These are phyloP conservation scores for Montipora foliosa DNA, from an alignment of 64 coral and sea anemone genomes.

Conservation along the genomic window DNA sequence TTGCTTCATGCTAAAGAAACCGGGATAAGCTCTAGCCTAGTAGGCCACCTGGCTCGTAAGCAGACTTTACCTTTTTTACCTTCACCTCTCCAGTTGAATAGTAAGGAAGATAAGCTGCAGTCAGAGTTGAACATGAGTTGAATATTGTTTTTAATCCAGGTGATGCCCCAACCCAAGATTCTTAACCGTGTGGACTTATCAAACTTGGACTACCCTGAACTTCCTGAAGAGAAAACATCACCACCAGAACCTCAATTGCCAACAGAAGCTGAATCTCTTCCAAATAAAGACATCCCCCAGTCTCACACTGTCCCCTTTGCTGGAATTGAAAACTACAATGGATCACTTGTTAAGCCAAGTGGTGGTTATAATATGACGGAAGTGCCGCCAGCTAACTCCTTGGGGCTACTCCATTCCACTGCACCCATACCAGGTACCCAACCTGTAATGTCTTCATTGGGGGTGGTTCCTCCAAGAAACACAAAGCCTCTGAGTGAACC, in stretches of 20 bases:
- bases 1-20: no score
- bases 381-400: background rate
- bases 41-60: no score
- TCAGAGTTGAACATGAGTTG: background rate
- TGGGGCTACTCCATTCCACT: background rate
- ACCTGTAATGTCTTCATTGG: background rate
- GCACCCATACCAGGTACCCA: background rate
- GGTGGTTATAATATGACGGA: background rate
- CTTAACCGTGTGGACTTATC: slow-evolving; percentile 6
- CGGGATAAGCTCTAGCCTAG: no score
- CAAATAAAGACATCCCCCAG: background rate
- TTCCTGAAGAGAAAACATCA: slow-evolving; percentile 46
- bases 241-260: slow-evolving; percentile 8
- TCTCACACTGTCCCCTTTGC: background rate
- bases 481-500: background rate
- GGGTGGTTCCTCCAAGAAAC: background rate
- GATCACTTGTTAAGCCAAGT: slow-evolving; percentile 7
- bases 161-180: slow-evolving; percentile 10
- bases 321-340: background rate
- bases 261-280: background rate
- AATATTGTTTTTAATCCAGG: background rate
- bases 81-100: no score
- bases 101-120: no score
- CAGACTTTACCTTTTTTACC: no score
- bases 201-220: slow-evolving; percentile 59